Evolutionary conservation across 30 jellyfish, hydroid and myxozoan species (phyloP), one percentile per base, ranked within the genome.

Genomic region (Nemopilema nomurai): DNA sequence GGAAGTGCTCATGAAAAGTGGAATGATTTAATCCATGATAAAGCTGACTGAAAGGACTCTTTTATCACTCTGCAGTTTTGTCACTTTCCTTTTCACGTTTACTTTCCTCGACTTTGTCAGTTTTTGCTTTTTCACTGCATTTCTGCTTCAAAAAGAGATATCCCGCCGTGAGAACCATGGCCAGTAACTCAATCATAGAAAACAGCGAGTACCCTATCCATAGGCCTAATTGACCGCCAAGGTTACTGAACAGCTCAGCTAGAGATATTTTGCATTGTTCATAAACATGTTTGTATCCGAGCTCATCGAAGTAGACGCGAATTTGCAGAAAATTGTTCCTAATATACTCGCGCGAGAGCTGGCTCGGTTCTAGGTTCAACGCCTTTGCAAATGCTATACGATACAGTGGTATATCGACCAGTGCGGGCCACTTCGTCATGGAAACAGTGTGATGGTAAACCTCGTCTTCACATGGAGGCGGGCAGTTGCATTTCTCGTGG

Each of bases 391-490:
- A 74, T 16, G 67, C 82, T 0, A 62, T 26, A 27, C 77, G 78
- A 50, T 84, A 84, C 25, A 52, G 21, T 16, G 87, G 87, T 68
- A 84, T 73, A 32, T 84, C 93, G 28, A 84, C 93, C 9, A 62
- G 41, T 8, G 93, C 93, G 8, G 93, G 93, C 93, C 93, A 84
- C 33, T 71, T 84, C 26, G 93, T 73, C 93, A 74, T 84, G 0
- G 93, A 84, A 18, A 84, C 93, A 13, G 65, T 73, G 62, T 81
- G 87, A 66, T 74, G 87, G 92, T 69, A 88, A 63, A 69, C 87
- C 79, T 88, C 88, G 32, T 80, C 91, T 33, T 70, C 90, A 75
- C 96, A 88, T 9, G 96, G 96, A 33, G 66, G 82, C 8, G 96
- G 91, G 51, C 96, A 88, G 85, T 88, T 24, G 65, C 96, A 88